Percentiles rank a stretch among this genome's conserved stretches.
Conservation (phyloP, 2,797 vertebrate genomes). For the Pantherophis alleghaniensis region DNA sequence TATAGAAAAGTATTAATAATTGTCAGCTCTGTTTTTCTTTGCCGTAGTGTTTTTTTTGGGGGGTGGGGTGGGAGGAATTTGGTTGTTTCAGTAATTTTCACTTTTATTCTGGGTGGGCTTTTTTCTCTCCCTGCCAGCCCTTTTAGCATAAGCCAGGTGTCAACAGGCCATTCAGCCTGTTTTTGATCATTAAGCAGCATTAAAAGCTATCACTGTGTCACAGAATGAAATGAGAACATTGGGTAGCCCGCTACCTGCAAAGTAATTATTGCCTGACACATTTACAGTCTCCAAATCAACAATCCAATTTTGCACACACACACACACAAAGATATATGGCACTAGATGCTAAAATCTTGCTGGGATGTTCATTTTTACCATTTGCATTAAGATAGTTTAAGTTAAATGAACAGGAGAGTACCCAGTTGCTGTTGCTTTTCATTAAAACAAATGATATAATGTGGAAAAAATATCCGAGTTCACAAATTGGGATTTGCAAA, state of each 20-base stretch:
- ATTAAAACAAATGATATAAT: conserved; percentile 33
- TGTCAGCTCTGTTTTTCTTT: conserved; percentile 35
- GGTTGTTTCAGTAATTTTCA: conserved; percentile 54
- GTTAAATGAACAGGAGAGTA: conserved; percentile 63
- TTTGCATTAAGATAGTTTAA: conserved; percentile 71
- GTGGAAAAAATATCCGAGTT: conserved; percentile 15
- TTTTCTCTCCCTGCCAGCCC: conserved; percentile 30
- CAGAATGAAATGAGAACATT: conserved; percentile 56
- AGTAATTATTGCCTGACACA: conserved; percentile 66
- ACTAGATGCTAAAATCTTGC: conserved; percentile 59
- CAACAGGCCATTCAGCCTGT: conserved; percentile 58
- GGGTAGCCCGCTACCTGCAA: conserved; percentile 66
- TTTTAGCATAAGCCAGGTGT: conserved; percentile 67
- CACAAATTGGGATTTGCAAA: conserved; percentile 52
- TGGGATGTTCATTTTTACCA: conserved; percentile 61
- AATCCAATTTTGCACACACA: conserved; percentile 60
- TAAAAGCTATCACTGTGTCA: conserved; percentile 63
- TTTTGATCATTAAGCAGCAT: conserved; percentile 69
- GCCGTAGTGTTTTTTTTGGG: conserved; percentile 21
- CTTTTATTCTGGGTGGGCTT: conserved; percentile 54
- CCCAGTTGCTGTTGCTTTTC: conserved; percentile 37
- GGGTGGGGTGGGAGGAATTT: neutral
- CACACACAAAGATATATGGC: conserved; percentile 22
- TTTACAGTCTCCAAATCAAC: conserved; percentile 62
- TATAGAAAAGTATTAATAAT: conserved; percentile 41